A percentile compares a stretch with the other conserved stretches of the same genome.
phyloP scores from a whole-genome alignment of 2,113 vertebrate species.

The Onychorhynchus coronatus region DNA sequence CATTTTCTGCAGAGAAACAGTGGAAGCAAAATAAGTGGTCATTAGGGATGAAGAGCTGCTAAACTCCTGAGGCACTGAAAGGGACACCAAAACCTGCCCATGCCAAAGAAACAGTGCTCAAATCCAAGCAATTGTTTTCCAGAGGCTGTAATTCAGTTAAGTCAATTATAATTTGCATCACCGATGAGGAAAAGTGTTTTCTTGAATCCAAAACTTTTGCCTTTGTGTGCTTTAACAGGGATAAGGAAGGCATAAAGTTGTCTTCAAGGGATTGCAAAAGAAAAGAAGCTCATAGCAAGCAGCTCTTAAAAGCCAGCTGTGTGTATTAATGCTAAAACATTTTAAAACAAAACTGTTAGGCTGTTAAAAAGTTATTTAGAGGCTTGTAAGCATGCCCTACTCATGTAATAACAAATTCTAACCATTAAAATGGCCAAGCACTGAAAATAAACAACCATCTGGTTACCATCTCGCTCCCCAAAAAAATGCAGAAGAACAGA shows the following conservation, averaged over 20 bases:
- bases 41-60: neutral
- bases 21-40: neutral
- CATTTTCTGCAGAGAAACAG: neutral
- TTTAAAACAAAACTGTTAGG: neutral
- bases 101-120: neutral
- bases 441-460: conserved; percentile 16
- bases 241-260: neutral
- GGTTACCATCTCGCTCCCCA: neutral
- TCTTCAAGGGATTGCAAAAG: neutral
- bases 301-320: neutral
- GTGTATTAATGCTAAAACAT: neutral
- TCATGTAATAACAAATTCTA: neutral
- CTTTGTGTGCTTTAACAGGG: neutral
- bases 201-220: neutral
- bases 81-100: neutral
- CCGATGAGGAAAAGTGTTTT: neutral
- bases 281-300: neutral
- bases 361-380: neutral
- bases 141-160: neutral
- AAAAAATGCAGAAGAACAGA: neutral
- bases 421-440: neutral
- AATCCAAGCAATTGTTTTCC: neutral
- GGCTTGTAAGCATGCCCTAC: neutral
- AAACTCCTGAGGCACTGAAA: neutral
- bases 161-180: neutral